phyloP scores from a whole-genome alignment of 1,140 invertebrate species.

The Augochlora pura region DNA sequence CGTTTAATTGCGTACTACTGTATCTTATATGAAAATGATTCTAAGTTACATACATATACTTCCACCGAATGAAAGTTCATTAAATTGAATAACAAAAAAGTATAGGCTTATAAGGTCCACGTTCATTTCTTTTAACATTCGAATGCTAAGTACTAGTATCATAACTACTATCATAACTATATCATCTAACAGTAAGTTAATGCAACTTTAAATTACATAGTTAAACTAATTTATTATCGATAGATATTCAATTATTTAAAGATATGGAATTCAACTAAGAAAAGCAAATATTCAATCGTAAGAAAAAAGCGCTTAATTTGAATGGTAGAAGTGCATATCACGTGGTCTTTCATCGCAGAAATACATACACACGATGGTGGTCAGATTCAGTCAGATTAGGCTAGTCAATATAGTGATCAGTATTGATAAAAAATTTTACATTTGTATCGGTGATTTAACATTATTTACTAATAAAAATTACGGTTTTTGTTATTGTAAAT shows the following conservation, averaged over 20 bases:
- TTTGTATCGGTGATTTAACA: neutral
- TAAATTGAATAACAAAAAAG: neutral
- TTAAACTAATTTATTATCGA: neutral
- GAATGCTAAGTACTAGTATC: neutral
- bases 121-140: neutral
- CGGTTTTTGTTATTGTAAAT: neutral
- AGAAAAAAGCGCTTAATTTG: neutral
- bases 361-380: neutral
- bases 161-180: neutral
- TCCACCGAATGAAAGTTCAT: constrained; percentile 14
- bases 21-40: constrained; percentile 27
- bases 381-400: constrained; percentile 39
- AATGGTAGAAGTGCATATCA: constrained; percentile 7
- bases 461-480: constrained; percentile 22
- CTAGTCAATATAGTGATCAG: constrained; percentile 34
- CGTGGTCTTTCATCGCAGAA: constrained; percentile 18
- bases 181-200: neutral
- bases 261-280: neutral
- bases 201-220: neutral
- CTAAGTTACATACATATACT: constrained; percentile 19
- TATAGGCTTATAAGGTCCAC: neutral
- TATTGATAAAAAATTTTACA: constrained; percentile 5
- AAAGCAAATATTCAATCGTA: neutral
- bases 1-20: constrained; percentile 74
- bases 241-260: neutral